Evolutionary conservation across 2,797 vertebrate genomes (phyloP).

Genomic region (Zenarchopterus dispar): DNA sequence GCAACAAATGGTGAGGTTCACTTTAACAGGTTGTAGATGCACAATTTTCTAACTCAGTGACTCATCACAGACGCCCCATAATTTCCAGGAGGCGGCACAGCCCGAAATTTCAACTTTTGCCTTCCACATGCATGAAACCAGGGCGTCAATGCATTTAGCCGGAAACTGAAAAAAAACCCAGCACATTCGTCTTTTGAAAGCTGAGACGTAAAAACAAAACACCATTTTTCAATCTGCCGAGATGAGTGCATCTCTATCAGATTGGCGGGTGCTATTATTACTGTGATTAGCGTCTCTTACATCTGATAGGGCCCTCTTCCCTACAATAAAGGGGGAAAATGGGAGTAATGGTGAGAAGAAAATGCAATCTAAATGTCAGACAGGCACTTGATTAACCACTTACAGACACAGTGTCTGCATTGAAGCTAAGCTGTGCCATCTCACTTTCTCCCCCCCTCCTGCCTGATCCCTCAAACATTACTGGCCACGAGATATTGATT

Average conservation of each 20-base stretch:
- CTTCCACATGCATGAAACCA: constrained; percentile 3
- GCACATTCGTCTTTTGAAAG: too few relatives aligned
- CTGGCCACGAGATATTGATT: constrained; percentile 80
- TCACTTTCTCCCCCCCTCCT: constrained; percentile 83
- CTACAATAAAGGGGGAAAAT: constrained; percentile 51
- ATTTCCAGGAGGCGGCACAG: constrained; percentile 18
- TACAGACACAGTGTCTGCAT: constrained; percentile 59
- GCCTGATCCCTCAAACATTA: constrained; percentile 83
- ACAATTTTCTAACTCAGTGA: constrained; percentile 27
- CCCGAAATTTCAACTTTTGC: constrained; percentile 18
- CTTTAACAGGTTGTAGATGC: constrained; percentile 27
- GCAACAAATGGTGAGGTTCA: neutral
- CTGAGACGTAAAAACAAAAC: constrained; percentile 35
- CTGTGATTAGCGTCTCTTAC: constrained; percentile 55
- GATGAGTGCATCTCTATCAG: constrained; percentile 50
- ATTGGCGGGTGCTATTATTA: constrained; percentile 50
- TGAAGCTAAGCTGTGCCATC: constrained; percentile 44
- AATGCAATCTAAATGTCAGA: constrained; percentile 78
- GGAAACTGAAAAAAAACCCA: neutral
- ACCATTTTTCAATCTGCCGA: constrained; percentile 34
- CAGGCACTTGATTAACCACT: constrained; percentile 75
- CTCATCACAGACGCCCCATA: constrained; percentile 30
- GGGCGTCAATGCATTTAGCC: constrained; percentile 10
- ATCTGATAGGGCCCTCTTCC: constrained; percentile 64
- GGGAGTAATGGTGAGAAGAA: constrained; percentile 64